These are phyloP conservation scores for Lutjanus erythropterus DNA, from an alignment of 2,113 vertebrate species.

Conservation along the genomic window DNA sequence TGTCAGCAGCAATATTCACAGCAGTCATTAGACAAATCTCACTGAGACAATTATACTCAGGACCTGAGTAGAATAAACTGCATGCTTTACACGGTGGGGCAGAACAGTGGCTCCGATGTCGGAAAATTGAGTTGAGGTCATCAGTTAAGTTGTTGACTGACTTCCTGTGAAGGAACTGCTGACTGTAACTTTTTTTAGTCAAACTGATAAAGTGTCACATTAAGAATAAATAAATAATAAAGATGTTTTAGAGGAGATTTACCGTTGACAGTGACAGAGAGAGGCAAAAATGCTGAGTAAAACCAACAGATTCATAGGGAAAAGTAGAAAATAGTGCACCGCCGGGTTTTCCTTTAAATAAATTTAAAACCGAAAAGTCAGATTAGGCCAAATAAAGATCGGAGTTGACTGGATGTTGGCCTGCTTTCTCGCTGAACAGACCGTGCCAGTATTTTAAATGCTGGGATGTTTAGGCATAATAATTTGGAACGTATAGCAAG, in stretches of 20 bases:
- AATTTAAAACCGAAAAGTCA: constrained; percentile 10
- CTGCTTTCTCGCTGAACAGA: neutral
- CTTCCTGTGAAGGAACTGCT: constrained; percentile 13
- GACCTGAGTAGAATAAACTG: constrained; percentile 35
- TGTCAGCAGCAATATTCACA: constrained; percentile 64
- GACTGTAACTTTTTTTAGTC: constrained; percentile 26
- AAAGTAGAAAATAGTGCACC: constrained; percentile 12
- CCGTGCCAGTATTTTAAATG: neutral
- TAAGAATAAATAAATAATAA: neutral
- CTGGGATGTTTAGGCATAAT: constrained; percentile 1
- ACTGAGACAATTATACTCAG: constrained; percentile 55
- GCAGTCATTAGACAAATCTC: constrained; percentile 57
- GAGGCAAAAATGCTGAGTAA: constrained; percentile 32
- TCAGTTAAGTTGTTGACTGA: constrained; percentile 36
- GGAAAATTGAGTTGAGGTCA: constrained; percentile 26
- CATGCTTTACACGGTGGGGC: constrained; percentile 20
- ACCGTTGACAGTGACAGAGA: constrained; percentile 21
- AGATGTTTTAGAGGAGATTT: neutral
- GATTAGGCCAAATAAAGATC: neutral
- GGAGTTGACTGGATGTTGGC: neutral
- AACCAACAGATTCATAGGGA: constrained; percentile 14
- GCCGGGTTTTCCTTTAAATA: constrained; percentile 33
- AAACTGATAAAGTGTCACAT: constrained; percentile 32
- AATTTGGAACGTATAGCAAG: neutral
- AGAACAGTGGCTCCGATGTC: constrained; percentile 23